Conservation (phyloP, 2,113 vertebrate genomes). For the Gulo gulo region DNA sequence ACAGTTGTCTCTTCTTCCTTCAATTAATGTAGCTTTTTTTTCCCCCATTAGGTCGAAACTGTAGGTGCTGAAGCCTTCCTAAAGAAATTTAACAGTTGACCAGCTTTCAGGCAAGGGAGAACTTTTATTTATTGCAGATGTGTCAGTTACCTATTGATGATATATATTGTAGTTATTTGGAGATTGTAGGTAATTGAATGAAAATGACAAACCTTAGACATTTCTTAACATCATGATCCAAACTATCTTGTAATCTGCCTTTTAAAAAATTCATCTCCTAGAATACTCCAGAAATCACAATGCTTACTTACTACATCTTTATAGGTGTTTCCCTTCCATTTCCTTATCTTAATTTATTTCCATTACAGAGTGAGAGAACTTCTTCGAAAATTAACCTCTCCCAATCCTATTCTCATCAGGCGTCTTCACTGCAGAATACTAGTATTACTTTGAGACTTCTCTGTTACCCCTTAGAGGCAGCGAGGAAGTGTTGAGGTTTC, state of each 20-base stretch:
- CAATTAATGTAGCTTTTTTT: not conserved
- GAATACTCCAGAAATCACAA: not conserved
- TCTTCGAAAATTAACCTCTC: not conserved
- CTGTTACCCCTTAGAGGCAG: not conserved
- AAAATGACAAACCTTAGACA: not conserved
- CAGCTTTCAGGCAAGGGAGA: not conserved
- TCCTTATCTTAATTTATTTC: not conserved
- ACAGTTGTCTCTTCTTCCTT: not conserved
- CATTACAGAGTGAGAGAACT: not conserved
- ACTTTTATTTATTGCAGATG: not conserved
- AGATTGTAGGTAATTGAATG: not conserved
- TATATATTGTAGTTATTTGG: not conserved
- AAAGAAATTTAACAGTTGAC: not conserved
- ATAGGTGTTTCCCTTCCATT: not conserved
- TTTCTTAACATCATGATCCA: not conserved
- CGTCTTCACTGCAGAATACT: not conserved
- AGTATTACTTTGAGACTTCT: not conserved
- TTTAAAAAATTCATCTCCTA: not conserved
- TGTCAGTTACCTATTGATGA: not conserved
- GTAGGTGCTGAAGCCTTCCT: not conserved
- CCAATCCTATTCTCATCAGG: not conserved
- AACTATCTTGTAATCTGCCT: not conserved
- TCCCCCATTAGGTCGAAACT: not conserved
- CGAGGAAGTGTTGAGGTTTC: not conserved
- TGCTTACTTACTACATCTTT: not conserved